Conservation (phyloP, 1,140 invertebrate genomes). For the Drosophila burlai region DNA sequence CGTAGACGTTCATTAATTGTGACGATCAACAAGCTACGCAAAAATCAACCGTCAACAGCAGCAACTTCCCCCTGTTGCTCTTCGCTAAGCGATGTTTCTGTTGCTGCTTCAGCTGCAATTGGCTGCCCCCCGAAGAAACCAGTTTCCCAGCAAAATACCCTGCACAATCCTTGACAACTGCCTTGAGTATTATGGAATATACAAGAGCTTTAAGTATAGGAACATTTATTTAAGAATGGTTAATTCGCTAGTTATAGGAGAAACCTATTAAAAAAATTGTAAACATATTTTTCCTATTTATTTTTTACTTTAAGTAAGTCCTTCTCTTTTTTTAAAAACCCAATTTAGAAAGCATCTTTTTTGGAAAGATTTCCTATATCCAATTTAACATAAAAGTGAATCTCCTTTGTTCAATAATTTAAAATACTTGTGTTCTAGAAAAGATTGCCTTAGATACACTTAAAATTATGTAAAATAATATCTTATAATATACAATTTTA, state of each 20-base stretch:
- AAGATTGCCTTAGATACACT: not conserved
- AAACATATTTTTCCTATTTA: not conserved
- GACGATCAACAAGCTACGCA: constrained; percentile 83
- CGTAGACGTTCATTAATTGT: constrained; percentile 83
- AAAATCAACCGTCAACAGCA: constrained; percentile 55
- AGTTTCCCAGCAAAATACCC: constrained; percentile 50
- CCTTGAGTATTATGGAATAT: not conserved
- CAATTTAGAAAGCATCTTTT: not conserved
- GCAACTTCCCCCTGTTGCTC: constrained; percentile 37
- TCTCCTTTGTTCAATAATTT: not conserved
- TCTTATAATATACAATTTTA: not conserved
- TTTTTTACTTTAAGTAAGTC: not conserved
- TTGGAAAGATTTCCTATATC: not conserved
- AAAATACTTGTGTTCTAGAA: not conserved
- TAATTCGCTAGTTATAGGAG: not conserved
- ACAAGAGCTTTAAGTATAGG: not conserved
- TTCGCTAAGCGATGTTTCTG: constrained; percentile 19
- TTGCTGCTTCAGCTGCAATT: constrained; percentile 64
- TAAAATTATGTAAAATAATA: not conserved
- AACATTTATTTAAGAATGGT: too few species aligned
- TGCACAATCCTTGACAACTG: constrained; percentile 1
- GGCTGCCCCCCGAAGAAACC: constrained; percentile 56
- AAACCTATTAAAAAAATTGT: not conserved
- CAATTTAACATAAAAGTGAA: not conserved
- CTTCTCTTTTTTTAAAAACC: not conserved